Evolutionary conservation across 2,888 invertebrate species (phyloP).

Genomic region (Ectobius pallidus): DNA sequence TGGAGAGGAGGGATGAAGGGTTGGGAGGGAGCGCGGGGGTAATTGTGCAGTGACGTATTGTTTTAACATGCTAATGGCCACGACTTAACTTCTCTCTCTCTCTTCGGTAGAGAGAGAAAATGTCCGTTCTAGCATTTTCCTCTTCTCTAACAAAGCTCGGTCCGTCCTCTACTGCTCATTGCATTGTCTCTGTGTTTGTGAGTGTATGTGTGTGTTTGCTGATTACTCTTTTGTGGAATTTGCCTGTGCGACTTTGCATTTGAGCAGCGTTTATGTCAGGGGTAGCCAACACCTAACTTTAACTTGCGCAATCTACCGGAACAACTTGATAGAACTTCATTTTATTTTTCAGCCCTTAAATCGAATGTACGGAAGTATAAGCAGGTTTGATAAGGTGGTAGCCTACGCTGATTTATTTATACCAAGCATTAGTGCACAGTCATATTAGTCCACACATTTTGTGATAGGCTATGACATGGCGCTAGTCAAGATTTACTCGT

Average conservation of each 20-base stretch:
- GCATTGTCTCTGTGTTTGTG: constrained; percentile 3
- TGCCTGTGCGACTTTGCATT: not conserved
- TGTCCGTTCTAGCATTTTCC: not conserved
- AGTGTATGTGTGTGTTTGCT: not conserved
- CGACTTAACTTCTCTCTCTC: constrained; percentile 28
- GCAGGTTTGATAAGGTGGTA: no score
- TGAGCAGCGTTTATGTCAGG: no score
- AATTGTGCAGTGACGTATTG: constrained; percentile 39
- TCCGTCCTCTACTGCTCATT: constrained; percentile 1
- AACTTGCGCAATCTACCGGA: no score
- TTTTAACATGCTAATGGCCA: constrained; percentile 40
- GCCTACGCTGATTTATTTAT: no score
- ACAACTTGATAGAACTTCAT: no score
- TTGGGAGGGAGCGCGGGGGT: constrained; percentile 13
- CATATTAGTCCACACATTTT: no score
- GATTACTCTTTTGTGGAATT: constrained; percentile 29
- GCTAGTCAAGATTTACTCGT: no score
- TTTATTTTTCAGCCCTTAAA: no score
- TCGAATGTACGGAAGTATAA: no score
- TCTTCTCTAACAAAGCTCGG: constrained; percentile 3
- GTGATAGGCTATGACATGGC: no score
- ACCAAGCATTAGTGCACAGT: no score
- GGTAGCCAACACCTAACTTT: no score
- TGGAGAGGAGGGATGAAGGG: not conserved
- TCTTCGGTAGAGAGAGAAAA: not conserved